These are phyloP conservation scores for Bolinopsis microptera DNA, from an alignment of 37 sponge, comb jelly and placozoan genomes.

Conservation along the genomic window DNA sequence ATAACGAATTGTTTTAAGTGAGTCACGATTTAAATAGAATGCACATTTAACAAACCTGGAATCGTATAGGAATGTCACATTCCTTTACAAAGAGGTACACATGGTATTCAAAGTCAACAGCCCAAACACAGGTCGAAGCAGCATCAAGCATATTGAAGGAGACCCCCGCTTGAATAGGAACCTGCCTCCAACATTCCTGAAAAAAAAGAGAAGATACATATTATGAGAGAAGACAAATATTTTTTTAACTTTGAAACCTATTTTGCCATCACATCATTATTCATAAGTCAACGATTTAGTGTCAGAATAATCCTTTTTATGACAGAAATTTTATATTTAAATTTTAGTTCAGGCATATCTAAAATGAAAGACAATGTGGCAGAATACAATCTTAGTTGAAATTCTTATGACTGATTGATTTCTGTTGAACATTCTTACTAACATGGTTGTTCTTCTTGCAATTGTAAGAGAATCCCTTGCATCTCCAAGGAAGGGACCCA, in stretches of 20 bases:
- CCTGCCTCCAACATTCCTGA: constrained; percentile 1
- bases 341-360: no score
- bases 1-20: no score
- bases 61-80: not conserved
- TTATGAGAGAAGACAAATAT: no score
- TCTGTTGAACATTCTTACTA: not conserved
- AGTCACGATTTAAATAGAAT: no score
- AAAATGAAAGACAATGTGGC: no score
- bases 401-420: not conserved
- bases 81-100: constrained; percentile 22
- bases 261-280: no score
- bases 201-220: not conserved
- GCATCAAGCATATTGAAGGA: not conserved
- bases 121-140: constrained; percentile 31
- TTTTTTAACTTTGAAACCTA: no score
- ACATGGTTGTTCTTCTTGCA: not conserved
- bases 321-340: no score
- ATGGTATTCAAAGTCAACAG: not conserved
- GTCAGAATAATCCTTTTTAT: no score
- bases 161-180: not conserved
- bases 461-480: not conserved
- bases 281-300: no score
- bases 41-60: constrained; percentile 22
- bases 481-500: constrained; percentile 26
- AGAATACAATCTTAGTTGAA: no score